Evolutionary conservation across 2,113 vertebrate species (phyloP), one percentile per base, ranked within the genome.

Genomic region (Reinhardtius hippoglossoides): DNA sequence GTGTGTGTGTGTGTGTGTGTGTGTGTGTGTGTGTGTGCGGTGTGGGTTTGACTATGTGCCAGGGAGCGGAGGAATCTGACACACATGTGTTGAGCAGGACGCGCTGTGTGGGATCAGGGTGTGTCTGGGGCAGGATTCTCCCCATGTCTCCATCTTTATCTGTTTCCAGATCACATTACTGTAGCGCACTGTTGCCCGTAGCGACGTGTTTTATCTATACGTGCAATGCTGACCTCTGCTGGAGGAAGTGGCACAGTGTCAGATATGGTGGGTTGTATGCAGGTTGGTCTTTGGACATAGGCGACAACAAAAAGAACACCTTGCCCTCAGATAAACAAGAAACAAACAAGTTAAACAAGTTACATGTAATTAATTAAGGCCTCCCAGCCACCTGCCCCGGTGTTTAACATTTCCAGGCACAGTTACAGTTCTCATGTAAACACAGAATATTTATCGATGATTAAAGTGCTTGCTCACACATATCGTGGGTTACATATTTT

Each of bases 151-250:
- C 76, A 76, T 76, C 79, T 84, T 61, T 81, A 88, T 91, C 82
- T 80, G 44, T 71, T 66, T 80, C 73, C 56, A 84, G 82, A 82
- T 93, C 76, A 50, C 65, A 63, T 91, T 91, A 82, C 85, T 57
- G 67, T 67, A 35, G 23, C 23, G 5, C 66, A 60, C 26, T 20
- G 75, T 67, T 59, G 64, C 61, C 62, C 35, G n/a, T 13, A 21
- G 81, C 5, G 5, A 88, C 75, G 48, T 5, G 18, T 24, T 70
- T 59, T 46, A 76, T 75, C 77, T 83, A 73, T 54, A 81, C 52
- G 70, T 73, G 15, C 65, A 83, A 86, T 54, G 13, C 84, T 89
- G 92, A 78, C 91, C 85, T 75, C 92, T 93, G 86, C 80, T 89
- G 92, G 91, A 79, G 42, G 50, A 67, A 67, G 13, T 18, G 31